These are phyloP conservation scores for Vanessa atalanta DNA, from an alignment of 1,140 invertebrate genomes.

Conservation along the genomic window DNA sequence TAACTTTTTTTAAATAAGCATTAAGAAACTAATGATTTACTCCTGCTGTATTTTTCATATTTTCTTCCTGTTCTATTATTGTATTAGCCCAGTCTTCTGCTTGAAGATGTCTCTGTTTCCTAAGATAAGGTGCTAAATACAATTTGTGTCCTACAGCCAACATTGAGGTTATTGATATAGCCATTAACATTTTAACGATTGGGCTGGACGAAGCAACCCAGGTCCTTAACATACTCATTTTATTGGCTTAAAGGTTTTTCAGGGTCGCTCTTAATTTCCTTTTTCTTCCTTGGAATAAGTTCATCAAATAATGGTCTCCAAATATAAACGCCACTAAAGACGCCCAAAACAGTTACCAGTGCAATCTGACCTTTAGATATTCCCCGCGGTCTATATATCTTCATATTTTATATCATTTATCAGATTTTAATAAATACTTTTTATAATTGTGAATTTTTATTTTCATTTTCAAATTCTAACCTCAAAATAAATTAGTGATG, in stretches of 20 bases:
- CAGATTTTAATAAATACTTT: neutral
- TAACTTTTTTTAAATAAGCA: neutral
- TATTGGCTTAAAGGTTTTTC: conserved; percentile 39
- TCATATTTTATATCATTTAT: conserved; percentile 41
- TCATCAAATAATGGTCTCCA: conserved; percentile 76
- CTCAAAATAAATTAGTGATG: conserved; percentile 3
- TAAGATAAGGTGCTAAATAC: conserved; percentile 55
- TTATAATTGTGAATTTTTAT: conserved; percentile 2
- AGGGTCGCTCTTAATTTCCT: conserved; percentile 30
- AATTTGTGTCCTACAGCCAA: conserved; percentile 49
- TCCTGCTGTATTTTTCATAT: conserved; percentile 19
- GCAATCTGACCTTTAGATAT: conserved; percentile 68
- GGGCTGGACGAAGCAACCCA: conserved; percentile 58
- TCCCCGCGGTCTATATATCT: conserved; percentile 64
- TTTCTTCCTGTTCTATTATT: conserved; percentile 67
- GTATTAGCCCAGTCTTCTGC: conserved; percentile 67
- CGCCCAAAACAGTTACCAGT: conserved; percentile 68
- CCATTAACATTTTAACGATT: conserved; percentile 63
- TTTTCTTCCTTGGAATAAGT: conserved; percentile 45
- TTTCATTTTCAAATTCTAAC: neutral
- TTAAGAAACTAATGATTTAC: neutral
- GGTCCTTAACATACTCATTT: conserved; percentile 43
- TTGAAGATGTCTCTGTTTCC: conserved; percentile 43
- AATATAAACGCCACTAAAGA: conserved; percentile 76
- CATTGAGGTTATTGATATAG: conserved; percentile 56